Conservation (phyloP, 2,797 vertebrate genomes). For the Coilia nasus region DNA sequence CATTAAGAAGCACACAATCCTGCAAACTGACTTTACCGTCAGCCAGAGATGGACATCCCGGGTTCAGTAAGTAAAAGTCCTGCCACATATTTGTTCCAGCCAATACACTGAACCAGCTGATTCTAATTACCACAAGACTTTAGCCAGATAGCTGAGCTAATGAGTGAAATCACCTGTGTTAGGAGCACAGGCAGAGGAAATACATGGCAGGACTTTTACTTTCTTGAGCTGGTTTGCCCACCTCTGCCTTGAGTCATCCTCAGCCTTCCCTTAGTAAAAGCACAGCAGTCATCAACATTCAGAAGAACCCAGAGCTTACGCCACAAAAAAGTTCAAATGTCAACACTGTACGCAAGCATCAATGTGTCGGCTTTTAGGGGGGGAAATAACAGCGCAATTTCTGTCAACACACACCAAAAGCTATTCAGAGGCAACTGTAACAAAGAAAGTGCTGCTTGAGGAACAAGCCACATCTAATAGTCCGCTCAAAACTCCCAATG, state of each 20-base stretch:
- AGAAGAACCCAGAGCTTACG: background rate
- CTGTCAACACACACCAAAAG: constrained; percentile 62
- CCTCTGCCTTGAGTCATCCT: background rate
- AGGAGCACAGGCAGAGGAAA: too few species aligned
- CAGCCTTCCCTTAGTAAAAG: background rate
- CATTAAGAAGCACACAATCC: background rate
- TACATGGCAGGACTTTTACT: too few species aligned
- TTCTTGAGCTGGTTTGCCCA: too few species aligned
- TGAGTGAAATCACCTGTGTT: too few species aligned
- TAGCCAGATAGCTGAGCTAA: too few species aligned
- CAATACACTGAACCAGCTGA: too few species aligned
- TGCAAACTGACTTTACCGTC: background rate
- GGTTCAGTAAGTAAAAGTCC: too few species aligned
- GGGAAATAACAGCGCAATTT: background rate
- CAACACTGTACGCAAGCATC: background rate
- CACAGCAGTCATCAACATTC: background rate
- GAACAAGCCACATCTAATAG: constrained; percentile 55
- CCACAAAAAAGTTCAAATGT: constrained; percentile 43
- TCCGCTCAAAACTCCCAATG: constrained; percentile 47
- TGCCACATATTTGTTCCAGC: too few species aligned
- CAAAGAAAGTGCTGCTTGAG: constrained; percentile 61
- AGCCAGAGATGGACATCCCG: too few species aligned
- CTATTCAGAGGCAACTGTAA: constrained; percentile 57
- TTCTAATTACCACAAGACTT: too few species aligned
- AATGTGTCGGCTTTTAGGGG: background rate